Percentiles rank a stretch among this genome's conserved stretches.
Evolutionary conservation across 2,888 invertebrate species (phyloP).

Genomic region (Sinodicranocentrus sp.): DNA sequence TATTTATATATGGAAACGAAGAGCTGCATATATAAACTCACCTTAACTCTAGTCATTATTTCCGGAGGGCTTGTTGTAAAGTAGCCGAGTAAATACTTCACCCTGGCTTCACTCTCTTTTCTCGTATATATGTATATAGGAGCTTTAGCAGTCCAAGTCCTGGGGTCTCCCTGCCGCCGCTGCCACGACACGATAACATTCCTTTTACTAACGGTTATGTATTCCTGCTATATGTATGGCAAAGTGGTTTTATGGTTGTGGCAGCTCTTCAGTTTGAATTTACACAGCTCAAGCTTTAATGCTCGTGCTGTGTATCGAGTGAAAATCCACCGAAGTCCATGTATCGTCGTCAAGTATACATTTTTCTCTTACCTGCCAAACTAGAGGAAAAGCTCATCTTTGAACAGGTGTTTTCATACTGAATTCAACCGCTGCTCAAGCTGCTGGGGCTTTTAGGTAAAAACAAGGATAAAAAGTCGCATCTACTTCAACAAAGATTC

Average conservation of each 20-base stretch:
- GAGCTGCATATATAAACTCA: constrained; percentile 26
- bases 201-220: constrained; percentile 8
- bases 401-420: constrained; percentile 2
- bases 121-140: background rate
- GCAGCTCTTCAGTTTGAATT: constrained; percentile 23
- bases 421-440: background rate
- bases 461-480: constrained; percentile 3
- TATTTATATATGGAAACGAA: constrained; percentile 26
- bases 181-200: background rate
- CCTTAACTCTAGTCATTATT: constrained; percentile 26
- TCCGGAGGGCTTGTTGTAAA: constrained; percentile 55
- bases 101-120: background rate
- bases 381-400: background rate
- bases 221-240: background rate
- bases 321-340: background rate
- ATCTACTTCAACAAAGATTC: too few relatives aligned
- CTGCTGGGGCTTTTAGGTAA: background rate
- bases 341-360: background rate
- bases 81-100: constrained; percentile 35
- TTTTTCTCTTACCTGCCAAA: background rate
- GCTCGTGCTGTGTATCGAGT: background rate
- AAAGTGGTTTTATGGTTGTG: background rate
- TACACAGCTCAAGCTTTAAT: background rate
- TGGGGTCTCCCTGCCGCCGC: background rate
- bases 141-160: background rate